Base-by-base conservation (phyloP, 2,888 invertebrate genomes). In the Agonopterix alstromeriana region DNA sequence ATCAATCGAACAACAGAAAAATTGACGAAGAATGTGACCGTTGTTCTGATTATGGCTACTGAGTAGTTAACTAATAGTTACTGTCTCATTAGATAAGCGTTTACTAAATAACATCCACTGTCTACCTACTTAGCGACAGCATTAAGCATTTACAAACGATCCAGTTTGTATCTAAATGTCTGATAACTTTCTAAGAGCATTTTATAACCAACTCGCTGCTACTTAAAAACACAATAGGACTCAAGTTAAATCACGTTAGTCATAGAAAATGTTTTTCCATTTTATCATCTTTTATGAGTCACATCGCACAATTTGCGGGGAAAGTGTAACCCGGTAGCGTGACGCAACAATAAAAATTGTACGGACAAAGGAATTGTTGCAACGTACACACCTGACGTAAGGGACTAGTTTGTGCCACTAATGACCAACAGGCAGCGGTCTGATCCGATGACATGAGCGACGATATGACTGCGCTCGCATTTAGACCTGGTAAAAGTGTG, bases 341-440 rank as follows among this genome's bases (percentile, higher is more conserved):
- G 86, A 85, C 77, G 84, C 77, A 86, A 86, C 83, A 80, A 82
- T 86, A 77, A 83, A 84, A 83, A 80, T 77, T 77, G 70, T 72
- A 67, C 62, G 71, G 80, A 87, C 87, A 87, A 87, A 86, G 84
- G 80, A 86, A 85, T 86, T 80, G 76, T 65, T 59, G 60, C 61
- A 63, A 59, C 67, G 71, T 70, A 74, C 68, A 75, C 57, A 55
- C 55, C 67, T 74, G 74, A 77, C 78, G 80, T 71, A 74, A 77
- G 71, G 74, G 68, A 66, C 63, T 64, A 69, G 71, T 69, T 67
- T 56, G 53, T 65, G 67, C 65, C 65, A 63, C 72, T 76, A 80
- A 54, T 59, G 57, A 54, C 52, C 58, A 57, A 55, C 54, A 7
- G 2, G 53, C 49, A 42, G 14, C 14, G 45, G 36, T 45, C 36